phyloP scores from a whole-genome alignment of 2,888 invertebrate species.

The Mythimna loreyi region DNA sequence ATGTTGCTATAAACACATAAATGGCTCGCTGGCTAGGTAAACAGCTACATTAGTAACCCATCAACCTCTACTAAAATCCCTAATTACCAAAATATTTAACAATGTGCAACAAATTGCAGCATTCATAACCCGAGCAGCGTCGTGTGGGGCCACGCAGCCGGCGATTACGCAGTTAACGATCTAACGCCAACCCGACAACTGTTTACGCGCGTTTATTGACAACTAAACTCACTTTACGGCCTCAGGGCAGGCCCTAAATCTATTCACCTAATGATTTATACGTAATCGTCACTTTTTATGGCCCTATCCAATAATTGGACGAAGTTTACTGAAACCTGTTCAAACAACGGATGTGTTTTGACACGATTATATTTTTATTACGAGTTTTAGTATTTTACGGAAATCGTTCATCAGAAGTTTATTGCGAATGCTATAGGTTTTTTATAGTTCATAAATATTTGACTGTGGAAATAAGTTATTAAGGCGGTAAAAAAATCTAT shows the following conservation, averaged over 20 bases:
- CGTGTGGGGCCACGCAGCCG: constrained; percentile 76
- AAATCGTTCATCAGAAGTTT: constrained; percentile 64
- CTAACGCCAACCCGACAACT: constrained; percentile 71
- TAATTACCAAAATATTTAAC: constrained; percentile 63
- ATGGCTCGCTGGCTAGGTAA: constrained; percentile 37
- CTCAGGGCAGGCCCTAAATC: constrained; percentile 75
- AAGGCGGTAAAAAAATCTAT: constrained; percentile 38
- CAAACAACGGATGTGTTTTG: constrained; percentile 65
- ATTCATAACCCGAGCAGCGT: constrained; percentile 46
- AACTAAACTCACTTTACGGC: constrained; percentile 79
- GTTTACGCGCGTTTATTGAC: constrained; percentile 82
- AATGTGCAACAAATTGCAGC: constrained; percentile 53
- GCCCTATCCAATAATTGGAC: constrained; percentile 63
- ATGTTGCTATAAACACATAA: constrained; percentile 32
- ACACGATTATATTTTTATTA: constrained; percentile 65
- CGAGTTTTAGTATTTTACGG: constrained; percentile 64
- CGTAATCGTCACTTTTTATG: constrained; percentile 71
- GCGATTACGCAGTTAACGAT: constrained; percentile 75
- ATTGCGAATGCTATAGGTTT: constrained; percentile 58
- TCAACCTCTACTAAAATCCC: constrained; percentile 53
- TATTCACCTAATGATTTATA: constrained; percentile 82
- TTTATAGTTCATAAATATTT: constrained; percentile 65
- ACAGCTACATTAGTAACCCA: constrained; percentile 52
- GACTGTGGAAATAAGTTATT: constrained; percentile 58
- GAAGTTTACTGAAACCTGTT: constrained; percentile 65